Conservation (phyloP, 2,113 vertebrate genomes). For the Petrocephalus zakoni region DNA sequence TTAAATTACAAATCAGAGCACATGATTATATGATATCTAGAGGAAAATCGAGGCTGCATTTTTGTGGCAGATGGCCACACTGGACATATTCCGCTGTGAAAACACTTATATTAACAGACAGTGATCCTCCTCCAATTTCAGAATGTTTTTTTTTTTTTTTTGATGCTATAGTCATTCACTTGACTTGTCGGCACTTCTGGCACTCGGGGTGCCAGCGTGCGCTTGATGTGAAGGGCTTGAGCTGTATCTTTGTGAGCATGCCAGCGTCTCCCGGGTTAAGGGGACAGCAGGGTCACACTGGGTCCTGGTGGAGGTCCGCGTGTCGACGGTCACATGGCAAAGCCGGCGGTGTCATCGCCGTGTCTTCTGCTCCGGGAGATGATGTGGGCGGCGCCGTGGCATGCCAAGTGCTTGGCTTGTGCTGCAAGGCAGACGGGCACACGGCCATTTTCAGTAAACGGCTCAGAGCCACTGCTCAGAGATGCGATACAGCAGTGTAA, state of each 20-base stretch:
- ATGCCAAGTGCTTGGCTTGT: background rate
- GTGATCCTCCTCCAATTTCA: background rate
- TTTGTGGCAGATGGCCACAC: background rate
- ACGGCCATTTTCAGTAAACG: background rate
- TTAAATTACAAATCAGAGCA: background rate
- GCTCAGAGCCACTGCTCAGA: background rate
- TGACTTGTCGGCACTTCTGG: background rate
- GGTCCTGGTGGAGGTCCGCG: background rate
- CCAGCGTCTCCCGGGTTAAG: background rate
- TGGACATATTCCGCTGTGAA: background rate
- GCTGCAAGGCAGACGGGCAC: background rate
- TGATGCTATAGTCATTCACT: background rate
- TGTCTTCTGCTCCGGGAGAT: slow-evolving; percentile 6
- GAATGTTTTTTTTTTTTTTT: background rate
- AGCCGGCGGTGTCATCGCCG: background rate
- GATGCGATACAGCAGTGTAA: background rate
- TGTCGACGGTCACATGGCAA: background rate
- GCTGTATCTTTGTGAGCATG: background rate
- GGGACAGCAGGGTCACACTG: background rate
- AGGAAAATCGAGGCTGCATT: background rate
- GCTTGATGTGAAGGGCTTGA: background rate
- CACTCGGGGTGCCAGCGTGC: background rate
- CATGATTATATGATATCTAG: background rate
- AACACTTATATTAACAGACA: background rate
- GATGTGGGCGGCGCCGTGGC: background rate